Percentiles rank a stretch among this genome's conserved stretches.
Conservation (phyloP, 2,888 invertebrate species). For the Euzophera pinguis region DNA sequence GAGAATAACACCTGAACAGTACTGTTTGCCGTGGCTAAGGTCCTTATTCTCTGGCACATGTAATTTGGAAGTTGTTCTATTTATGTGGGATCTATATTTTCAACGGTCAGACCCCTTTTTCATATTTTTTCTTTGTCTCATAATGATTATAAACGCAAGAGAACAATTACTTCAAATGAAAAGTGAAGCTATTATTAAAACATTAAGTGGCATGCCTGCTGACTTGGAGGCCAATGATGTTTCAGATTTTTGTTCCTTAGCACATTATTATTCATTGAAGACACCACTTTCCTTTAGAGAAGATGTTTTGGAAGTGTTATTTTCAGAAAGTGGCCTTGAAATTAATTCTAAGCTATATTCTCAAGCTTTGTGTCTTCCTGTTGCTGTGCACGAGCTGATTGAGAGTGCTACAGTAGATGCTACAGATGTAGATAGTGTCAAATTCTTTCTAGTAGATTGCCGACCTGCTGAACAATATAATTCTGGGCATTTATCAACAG, state of each 20-base stretch:
- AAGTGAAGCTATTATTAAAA: slow-evolving; percentile 84
- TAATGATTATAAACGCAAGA: slow-evolving; percentile 96
- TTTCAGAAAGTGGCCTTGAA: slow-evolving; percentile 76
- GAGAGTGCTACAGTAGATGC: slow-evolving; percentile 87
- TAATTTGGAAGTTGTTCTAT: slow-evolving; percentile 90
- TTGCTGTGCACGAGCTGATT: slow-evolving; percentile 95
- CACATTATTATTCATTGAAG: slow-evolving; percentile 96
- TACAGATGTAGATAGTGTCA: slow-evolving; percentile 82
- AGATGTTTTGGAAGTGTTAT: slow-evolving; percentile 85
- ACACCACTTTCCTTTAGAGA: slow-evolving; percentile 96
- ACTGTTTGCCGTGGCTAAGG: slow-evolving; percentile 93
- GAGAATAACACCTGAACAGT: slow-evolving; percentile 94
- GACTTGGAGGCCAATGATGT: slow-evolving; percentile 96
- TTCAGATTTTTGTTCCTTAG: slow-evolving; percentile 96
- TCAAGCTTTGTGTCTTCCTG: slow-evolving; percentile 96
- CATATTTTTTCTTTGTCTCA: slow-evolving; percentile 95
- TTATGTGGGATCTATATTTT: slow-evolving; percentile 98
- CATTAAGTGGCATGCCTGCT: slow-evolving; percentile 87
- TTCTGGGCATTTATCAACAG: slow-evolving; percentile 96
- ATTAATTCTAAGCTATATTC: slow-evolving; percentile 83
- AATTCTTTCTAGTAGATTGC: slow-evolving; percentile 98
- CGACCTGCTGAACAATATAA: slow-evolving; percentile 98
- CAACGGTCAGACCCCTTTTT: slow-evolving; percentile 98
- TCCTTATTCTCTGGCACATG: slow-evolving; percentile 94
- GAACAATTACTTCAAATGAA: slow-evolving; percentile 91